Conservation (phyloP, 2,113 vertebrate genomes). For the Saguinus midas region DNA sequence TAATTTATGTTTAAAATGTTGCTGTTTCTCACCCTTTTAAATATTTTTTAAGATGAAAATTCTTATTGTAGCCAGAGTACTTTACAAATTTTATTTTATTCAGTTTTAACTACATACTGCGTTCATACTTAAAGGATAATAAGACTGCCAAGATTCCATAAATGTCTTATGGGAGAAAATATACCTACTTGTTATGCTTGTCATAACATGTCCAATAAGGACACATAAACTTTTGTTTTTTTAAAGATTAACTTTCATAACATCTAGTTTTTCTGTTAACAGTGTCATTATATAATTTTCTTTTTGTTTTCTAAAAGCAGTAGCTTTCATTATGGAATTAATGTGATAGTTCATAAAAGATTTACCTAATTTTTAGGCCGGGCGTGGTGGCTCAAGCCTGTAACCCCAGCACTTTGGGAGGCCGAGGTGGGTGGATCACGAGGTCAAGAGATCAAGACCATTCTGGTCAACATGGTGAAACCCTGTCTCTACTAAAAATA, state of each 20-base stretch:
- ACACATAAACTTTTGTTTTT: neutral
- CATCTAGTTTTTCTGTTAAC: slow-evolving; percentile 2
- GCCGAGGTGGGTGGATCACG: no score
- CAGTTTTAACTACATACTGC: neutral
- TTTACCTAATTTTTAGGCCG: neutral
- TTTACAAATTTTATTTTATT: neutral
- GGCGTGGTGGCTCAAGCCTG: no score
- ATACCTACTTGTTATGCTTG: neutral
- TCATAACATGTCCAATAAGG: neutral
- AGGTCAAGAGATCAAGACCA: no score
- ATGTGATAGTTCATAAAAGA: neutral
- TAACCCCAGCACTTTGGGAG: no score
- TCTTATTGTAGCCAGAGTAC: neutral
- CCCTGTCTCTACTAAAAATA: no score
- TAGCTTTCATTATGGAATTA: slow-evolving; percentile 30
- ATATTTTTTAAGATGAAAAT: neutral
- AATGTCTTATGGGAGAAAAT: neutral
- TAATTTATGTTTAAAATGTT: neutral
- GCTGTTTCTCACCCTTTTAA: neutral
- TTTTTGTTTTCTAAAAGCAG: slow-evolving; percentile 20
- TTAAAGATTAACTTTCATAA: neutral
- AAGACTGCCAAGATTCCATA: neutral
- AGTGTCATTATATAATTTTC: neutral
- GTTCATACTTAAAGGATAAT: neutral
- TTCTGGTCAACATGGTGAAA: no score